Evolutionary conservation across 2,797 vertebrate species (phyloP), one percentile per base, ranked within the genome.

Genomic region (Xyrichtys novacula): DNA sequence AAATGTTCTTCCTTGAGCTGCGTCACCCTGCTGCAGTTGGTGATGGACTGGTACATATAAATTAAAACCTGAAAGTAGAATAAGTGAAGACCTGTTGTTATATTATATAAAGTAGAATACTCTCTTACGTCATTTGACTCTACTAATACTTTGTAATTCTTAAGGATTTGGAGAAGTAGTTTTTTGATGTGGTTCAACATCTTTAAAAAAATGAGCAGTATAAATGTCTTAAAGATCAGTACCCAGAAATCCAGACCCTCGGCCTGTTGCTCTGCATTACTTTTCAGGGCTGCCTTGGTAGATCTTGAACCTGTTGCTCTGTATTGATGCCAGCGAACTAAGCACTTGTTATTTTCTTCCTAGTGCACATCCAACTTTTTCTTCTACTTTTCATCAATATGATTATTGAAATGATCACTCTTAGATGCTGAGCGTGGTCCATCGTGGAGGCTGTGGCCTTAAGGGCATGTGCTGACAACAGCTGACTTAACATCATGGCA

Each of bases 401-500:
- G 32, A 56, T 67, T 74, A 70, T 85, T 83, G 53, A 62, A 68
- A 76, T 65, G 48, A 84, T 83, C 65, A 49, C 69, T 65, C 55
- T 12, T 43, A 40, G 74, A 73, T 67, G 56, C 55, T 71, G 61
- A 63, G 63, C 68, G 57, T 62, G 38, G 11, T 64, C 84, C 36
- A 29, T 58, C n/a, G 22, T 44, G 43, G 20, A 23, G 20, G 11
- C 43, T 22, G 11, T 44, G 43, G 43, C 43, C 81, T 86, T 85
- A 73, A 69, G 81, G 85, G 74, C 82, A 78, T 76, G 76, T 69
- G 75, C 85, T 88, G 83, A 89, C 85, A 88, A 81, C 81, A 87
- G 88, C 89, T 89, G 91, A 92, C 90, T 93, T 88, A 92, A 92
- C 86, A 90, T 93, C 88, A 91, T 88, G 81, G 82, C 86, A 85